Evolutionary conservation across 92 coral and sea anemone genomes (phyloP), one percentile per base, ranked within the genome.

Genomic region (Metridium senile): DNA sequence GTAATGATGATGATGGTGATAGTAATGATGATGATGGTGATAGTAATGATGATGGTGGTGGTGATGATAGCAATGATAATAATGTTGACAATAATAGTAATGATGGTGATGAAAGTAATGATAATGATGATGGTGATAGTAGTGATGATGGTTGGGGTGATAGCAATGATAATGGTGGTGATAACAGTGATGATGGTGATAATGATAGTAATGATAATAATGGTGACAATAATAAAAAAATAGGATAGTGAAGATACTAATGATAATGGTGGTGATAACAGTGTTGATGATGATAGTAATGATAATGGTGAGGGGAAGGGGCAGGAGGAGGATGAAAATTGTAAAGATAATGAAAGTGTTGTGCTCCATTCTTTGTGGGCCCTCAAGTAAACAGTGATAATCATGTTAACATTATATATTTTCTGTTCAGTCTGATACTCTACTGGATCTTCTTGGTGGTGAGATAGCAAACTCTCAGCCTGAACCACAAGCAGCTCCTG

Each of bases 371-470:
- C n/a, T n/a, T n/a, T n/a, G n/a, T n/a, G n/a, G n/a, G n/a, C n/a
- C n/a, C n/a, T n/a, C n/a, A n/a, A n/a, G n/a, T n/a, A n/a, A n/a
- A n/a, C n/a, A n/a, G n/a, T n/a, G n/a, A n/a, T n/a, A n/a, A n/a
- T n/a, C n/a, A n/a, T n/a, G n/a, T n/a, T n/a, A n/a, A n/a, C n/a
- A n/a, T n/a, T n/a, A n/a, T n/a, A n/a, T n/a, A n/a, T n/a, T n/a
- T n/a, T n/a, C n/a, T n/a, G n/a, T n/a, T 9, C 74, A 90, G 94
- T 90, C 94, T 19, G 97, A 93, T 8, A 89, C 99, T 27, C 77
- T 95, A 51, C 84, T 95, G 65, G 97, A 95, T 71, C 88, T 95
- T 27, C 97, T 95, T 70, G 97, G 99, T 25, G 99, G 97, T 26
- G 89, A 74, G 61, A 78, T 21, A 11, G 51, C 59, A 0, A 81